Conservation (phyloP, 1,140 invertebrate species). For the Melanaphis sacchari region DNA sequence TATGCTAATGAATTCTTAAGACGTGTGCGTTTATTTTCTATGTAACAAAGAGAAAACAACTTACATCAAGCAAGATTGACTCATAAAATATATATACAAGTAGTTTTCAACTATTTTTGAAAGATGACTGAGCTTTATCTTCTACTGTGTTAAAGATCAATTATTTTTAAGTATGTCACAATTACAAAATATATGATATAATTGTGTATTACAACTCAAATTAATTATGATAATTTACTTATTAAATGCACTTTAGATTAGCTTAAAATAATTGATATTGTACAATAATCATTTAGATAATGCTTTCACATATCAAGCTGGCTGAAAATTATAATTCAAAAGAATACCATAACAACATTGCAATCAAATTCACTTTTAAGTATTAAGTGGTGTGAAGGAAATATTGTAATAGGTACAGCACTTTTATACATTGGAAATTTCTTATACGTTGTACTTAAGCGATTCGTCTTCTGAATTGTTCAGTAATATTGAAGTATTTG, state of each 20-base stretch:
- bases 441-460: not conserved
- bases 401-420: not conserved
- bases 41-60: not conserved
- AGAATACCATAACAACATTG: not conserved
- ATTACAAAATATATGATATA: not conserved
- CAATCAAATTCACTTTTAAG: not conserved
- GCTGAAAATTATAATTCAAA: not conserved
- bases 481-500: not conserved
- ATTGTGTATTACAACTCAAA: not conserved
- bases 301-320: not conserved
- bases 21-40: not conserved
- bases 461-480: not conserved
- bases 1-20: constrained; percentile 4
- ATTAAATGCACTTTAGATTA: not conserved
- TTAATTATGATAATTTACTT: not conserved
- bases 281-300: not conserved
- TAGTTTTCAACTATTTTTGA: constrained; percentile 17
- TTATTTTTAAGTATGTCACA: not conserved
- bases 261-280: not conserved
- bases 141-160: not conserved
- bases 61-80: not conserved
- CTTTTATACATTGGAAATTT: not conserved
- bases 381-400: not conserved
- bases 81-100: constrained; percentile 32
- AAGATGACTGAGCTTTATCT: not conserved